Evolutionary conservation across 2,113 vertebrate species (phyloP).

Genomic region (Pseudorasbora parva): DNA sequence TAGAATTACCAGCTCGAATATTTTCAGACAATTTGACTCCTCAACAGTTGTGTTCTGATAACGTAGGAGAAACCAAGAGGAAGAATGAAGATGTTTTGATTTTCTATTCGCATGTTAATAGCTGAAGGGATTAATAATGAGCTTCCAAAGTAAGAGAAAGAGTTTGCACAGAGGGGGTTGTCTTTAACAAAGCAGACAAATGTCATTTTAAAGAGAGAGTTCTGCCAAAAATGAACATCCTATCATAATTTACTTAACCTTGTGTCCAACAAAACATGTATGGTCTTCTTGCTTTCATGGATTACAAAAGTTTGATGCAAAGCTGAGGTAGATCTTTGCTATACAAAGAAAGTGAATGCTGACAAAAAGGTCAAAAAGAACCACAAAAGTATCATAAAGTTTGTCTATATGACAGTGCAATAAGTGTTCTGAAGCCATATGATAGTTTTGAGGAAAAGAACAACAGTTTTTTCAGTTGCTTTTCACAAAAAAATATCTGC

Average conservation of each 20-base stretch:
- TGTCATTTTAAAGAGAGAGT: neutral
- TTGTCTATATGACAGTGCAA: neutral
- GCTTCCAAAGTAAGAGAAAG: neutral
- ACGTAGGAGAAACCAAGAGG: constrained; percentile 5
- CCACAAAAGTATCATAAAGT: no score
- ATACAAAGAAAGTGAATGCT: no score
- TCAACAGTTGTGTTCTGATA: constrained; percentile 55
- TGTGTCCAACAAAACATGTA: neutral
- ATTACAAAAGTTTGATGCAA: neutral
- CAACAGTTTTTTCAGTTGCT: no score
- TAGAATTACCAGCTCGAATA: constrained; percentile 68
- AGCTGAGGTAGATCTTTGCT: no score
- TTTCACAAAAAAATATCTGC: no score
- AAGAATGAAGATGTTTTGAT: constrained; percentile 6
- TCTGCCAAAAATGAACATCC: neutral
- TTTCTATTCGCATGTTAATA: constrained; percentile 14
- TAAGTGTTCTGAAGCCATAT: neutral
- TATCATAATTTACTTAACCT: neutral
- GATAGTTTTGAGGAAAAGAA: neutral
- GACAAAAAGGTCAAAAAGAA: no score
- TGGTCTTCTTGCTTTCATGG: neutral
- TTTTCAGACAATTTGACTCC: constrained; percentile 68
- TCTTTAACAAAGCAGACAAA: neutral
- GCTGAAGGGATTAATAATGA: neutral
- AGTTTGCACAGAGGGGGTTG: neutral